phyloP scores from a whole-genome alignment of 2,113 vertebrate species.

The Proterorhinus semilunaris region DNA sequence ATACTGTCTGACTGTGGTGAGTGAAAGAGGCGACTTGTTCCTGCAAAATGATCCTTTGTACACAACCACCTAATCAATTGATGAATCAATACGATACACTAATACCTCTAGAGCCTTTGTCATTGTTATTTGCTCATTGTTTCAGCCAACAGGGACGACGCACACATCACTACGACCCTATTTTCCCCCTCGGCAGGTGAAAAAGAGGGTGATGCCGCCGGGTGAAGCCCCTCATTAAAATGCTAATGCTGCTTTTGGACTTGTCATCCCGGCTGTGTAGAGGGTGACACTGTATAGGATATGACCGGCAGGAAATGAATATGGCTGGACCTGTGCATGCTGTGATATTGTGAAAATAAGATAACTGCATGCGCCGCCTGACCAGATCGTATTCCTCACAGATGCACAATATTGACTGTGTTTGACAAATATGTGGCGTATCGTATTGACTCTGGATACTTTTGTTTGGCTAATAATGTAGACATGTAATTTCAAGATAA shows the following conservation, averaged over 20 bases:
- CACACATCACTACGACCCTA: constrained; percentile 29
- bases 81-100: constrained; percentile 59
- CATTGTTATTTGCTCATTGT: constrained; percentile 55
- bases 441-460: background rate
- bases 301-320: background rate
- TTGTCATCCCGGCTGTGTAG: background rate
- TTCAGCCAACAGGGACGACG: constrained; percentile 35
- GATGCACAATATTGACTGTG: constrained; percentile 9
- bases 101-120: constrained; percentile 55
- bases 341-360: background rate
- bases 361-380: background rate
- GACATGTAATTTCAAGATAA: background rate
- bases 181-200: constrained; percentile 25
- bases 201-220: constrained; percentile 20
- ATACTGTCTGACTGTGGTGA: constrained; percentile 25
- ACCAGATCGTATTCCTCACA: background rate
- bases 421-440: background rate
- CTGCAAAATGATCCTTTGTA: constrained; percentile 54
- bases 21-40: constrained; percentile 35
- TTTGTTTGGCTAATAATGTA: background rate
- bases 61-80: constrained; percentile 53
- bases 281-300: background rate
- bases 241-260: constrained; percentile 8
- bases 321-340: background rate
- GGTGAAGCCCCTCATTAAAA: constrained; percentile 9